A percentile compares a stretch with the other conserved stretches of the same genome.
These are phyloP conservation scores for Polylopha cassiicola DNA, from an alignment of 2,888 invertebrate genomes.

Conservation along the genomic window DNA sequence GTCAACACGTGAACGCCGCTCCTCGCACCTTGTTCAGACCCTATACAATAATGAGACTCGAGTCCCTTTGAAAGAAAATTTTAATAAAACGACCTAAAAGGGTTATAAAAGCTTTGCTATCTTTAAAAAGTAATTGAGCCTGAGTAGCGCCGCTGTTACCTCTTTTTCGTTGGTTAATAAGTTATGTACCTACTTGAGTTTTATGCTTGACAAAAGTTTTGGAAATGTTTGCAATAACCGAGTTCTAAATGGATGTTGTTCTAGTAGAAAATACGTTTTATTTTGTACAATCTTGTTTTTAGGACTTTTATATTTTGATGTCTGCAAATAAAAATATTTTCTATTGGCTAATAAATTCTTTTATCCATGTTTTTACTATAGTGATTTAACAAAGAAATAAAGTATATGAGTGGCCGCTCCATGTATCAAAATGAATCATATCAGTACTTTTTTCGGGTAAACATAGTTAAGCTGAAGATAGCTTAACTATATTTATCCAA, in stretches of 20 bases:
- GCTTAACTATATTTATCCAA: too few relatives aligned
- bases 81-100: slow-evolving; percentile 63
- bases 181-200: slow-evolving; percentile 16
- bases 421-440: too few relatives aligned
- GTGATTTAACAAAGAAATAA: too few relatives aligned
- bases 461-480: too few relatives aligned
- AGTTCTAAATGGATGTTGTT: slow-evolving; percentile 2
- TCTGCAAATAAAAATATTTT: too few relatives aligned
- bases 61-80: slow-evolving; percentile 55
- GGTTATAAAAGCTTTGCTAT: slow-evolving; percentile 54
- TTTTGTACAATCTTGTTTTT: too few relatives aligned
- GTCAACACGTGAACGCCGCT: slow-evolving; percentile 42
- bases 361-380: too few relatives aligned
- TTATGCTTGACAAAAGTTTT: slow-evolving; percentile 9
- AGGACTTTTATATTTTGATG: too few relatives aligned
- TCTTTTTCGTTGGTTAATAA: slow-evolving; percentile 31
- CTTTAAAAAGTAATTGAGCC: slow-evolving; percentile 61
- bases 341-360: too few relatives aligned
- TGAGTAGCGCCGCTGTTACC: slow-evolving; percentile 30
- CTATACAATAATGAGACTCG: slow-evolving; percentile 60
- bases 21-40: slow-evolving; percentile 50
- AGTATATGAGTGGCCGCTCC: too few relatives aligned
- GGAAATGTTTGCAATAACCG: too few relatives aligned
- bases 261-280: background rate
- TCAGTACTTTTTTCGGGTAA: too few relatives aligned